A percentile compares a stretch with the other conserved stretches of the same genome.
Conservation (phyloP, 2,797 vertebrate species). For the Crypturellus tataupa region DNA sequence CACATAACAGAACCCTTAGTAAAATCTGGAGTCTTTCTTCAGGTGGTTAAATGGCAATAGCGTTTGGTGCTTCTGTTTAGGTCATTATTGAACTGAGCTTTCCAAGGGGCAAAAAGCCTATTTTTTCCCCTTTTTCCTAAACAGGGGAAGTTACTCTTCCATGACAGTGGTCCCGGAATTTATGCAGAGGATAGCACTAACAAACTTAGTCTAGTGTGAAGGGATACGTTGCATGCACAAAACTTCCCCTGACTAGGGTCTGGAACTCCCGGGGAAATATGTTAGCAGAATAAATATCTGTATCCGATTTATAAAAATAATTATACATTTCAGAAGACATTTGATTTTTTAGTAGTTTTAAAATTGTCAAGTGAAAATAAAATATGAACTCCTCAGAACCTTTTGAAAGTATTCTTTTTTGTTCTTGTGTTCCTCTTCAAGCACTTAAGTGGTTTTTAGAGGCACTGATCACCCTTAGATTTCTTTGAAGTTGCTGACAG, state of each 20-base stretch:
- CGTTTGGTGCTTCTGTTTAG: not conserved
- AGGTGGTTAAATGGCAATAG: not conserved
- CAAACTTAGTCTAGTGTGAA: not conserved
- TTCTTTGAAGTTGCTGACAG: not conserved
- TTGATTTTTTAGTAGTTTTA: slow-evolving; percentile 14
- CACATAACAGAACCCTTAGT: not conserved
- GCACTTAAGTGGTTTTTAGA: slow-evolving; percentile 8
- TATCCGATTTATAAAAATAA: not conserved
- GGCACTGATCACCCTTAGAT: not conserved
- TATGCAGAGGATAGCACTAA: not conserved
- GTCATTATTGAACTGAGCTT: not conserved
- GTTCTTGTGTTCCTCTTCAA: not conserved
- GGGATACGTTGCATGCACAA: not conserved
- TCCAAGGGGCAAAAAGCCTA: not conserved
- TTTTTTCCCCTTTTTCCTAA: not conserved
- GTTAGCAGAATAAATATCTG: not conserved
- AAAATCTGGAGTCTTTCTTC: not conserved
- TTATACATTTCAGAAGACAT: not conserved
- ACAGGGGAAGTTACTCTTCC: not conserved
- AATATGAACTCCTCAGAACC: not conserved
- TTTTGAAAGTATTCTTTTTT: not conserved
- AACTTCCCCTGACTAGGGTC: not conserved
- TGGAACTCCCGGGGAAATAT: not conserved
- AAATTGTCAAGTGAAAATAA: not conserved
- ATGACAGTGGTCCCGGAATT: not conserved